Percentiles rank a stretch among this genome's conserved stretches.
Evolutionary conservation across 2,888 invertebrate species (phyloP).

Genomic region (Phytoseiulus persimilis): DNA sequence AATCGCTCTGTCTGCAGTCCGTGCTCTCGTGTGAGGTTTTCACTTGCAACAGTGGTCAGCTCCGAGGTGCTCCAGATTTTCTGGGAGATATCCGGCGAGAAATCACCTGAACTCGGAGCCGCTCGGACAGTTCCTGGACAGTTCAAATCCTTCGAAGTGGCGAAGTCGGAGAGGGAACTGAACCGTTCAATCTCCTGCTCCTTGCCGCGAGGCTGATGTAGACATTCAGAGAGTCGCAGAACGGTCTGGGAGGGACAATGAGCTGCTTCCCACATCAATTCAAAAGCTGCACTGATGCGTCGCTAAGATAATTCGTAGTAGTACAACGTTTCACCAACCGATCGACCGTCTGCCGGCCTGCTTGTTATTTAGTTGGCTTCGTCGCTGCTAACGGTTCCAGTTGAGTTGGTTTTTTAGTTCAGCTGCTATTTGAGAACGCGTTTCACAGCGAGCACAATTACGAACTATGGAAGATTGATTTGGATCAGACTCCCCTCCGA

Average conservation of each 20-base stretch:
- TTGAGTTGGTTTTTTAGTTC: neutral
- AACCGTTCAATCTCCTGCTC: neutral
- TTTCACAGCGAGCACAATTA: neutral
- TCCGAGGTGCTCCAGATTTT: too few relatives aligned
- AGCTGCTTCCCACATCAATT: neutral
- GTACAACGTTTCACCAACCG: neutral
- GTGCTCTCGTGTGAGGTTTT: too few relatives aligned
- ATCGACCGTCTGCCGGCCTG: neutral
- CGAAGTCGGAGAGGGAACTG: neutral
- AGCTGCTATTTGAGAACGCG: neutral
- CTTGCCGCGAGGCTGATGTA: neutral
- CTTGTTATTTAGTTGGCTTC: neutral
- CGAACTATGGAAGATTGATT: slow-evolving; percentile 5
- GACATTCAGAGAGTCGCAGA: neutral
- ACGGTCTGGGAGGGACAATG: neutral
- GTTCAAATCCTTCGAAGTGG: neutral
- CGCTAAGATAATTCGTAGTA: neutral
- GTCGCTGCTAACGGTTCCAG: neutral
- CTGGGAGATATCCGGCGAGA: too few relatives aligned
- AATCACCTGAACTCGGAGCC: too few relatives aligned
- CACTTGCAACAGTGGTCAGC: too few relatives aligned
- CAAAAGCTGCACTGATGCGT: neutral
- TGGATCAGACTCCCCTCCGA: neutral
- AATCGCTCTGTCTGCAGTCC: too few relatives aligned
- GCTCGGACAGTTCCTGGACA: too few relatives aligned